phyloP scores from a whole-genome alignment of 1,140 invertebrate species.

The Heliconius congener region DNA sequence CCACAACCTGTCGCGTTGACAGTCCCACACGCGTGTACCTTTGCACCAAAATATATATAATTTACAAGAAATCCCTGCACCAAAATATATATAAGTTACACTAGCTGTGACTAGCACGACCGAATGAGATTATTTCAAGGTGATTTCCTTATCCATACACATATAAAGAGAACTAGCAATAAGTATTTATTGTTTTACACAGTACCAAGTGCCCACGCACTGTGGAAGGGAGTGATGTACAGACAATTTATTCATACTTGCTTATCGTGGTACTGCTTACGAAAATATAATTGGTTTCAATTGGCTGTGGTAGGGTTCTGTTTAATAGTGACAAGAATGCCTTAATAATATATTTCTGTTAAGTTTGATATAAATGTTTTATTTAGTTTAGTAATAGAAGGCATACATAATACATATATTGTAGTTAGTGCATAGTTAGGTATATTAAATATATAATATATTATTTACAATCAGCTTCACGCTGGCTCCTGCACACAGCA shows the following conservation, averaged over 20 bases:
- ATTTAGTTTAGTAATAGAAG: too few relatives aligned
- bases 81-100: not conserved
- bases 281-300: constrained; percentile 25
- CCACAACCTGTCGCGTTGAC: too few relatives aligned
- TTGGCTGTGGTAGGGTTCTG: constrained; percentile 13
- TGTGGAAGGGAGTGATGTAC: constrained; percentile 6
- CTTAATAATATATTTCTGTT: not conserved
- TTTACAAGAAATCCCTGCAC: not conserved
- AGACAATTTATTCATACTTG: constrained; percentile 12
- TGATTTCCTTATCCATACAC: constrained; percentile 23
- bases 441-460: too few relatives aligned
- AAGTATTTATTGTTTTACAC: constrained; percentile 17
- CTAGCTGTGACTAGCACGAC: not conserved
- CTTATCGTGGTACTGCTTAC: constrained; percentile 12
- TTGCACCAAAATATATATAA: not conserved
- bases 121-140: not conserved
- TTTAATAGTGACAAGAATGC: not conserved
- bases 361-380: too few relatives aligned
- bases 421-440: too few relatives aligned
- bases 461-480: too few relatives aligned
- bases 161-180: constrained; percentile 13
- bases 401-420: too few relatives aligned
- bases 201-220: constrained; percentile 16
- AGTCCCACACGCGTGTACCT: too few relatives aligned
- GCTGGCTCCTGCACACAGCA: too few relatives aligned